These are phyloP conservation scores for Nymphalis urticae DNA, from an alignment of 2,888 invertebrate genomes.

Conservation along the genomic window DNA sequence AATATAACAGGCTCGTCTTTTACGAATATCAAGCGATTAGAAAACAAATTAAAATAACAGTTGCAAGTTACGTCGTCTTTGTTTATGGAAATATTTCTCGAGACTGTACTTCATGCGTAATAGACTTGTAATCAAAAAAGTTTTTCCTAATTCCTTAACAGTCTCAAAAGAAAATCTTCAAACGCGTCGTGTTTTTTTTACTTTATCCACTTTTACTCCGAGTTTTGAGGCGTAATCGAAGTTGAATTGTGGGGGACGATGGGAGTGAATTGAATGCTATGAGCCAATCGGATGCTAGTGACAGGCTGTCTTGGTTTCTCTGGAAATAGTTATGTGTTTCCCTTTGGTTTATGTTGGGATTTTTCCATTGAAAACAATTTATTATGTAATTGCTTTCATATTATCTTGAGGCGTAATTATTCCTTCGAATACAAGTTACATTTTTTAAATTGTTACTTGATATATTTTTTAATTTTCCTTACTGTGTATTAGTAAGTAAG, in stretches of 20 bases:
- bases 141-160: not conserved
- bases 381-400: no score
- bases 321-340: not conserved
- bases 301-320: conserved; percentile 21
- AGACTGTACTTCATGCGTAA: not conserved
- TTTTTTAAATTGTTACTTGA: no score
- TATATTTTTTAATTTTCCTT: no score
- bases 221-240: conserved; percentile 43
- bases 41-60: no score
- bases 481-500: no score
- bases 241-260: conserved; percentile 43
- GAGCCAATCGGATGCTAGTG: conserved; percentile 39
- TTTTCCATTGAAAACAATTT: no score
- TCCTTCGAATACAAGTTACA: no score
- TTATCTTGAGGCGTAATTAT: no score
- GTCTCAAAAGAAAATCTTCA: not conserved
- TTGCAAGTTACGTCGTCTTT: no score
- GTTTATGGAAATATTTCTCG: no score
- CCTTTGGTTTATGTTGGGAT: not conserved
- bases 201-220: conserved; percentile 33
- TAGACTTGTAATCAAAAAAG: conserved; percentile 3
- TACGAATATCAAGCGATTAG: no score
- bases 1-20: no score
- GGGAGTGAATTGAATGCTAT: conserved; percentile 43
- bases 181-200: conserved; percentile 14